These are phyloP conservation scores for Mola mola DNA, from an alignment of 2,113 vertebrate species.

Conservation along the genomic window DNA sequence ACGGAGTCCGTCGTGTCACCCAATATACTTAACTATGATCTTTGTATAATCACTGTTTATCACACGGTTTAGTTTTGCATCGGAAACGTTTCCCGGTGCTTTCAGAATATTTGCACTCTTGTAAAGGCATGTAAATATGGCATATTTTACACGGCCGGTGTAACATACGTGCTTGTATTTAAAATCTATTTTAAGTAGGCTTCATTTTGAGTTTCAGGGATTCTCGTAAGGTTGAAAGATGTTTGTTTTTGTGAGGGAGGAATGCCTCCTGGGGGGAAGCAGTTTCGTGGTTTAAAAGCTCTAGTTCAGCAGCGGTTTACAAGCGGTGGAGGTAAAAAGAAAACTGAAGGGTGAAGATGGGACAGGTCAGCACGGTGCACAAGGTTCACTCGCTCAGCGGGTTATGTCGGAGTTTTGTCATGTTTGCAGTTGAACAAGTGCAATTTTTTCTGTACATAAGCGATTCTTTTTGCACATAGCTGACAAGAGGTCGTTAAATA, in stretches of 20 bases:
- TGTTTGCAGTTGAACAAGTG: conserved; percentile 71
- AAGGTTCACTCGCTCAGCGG: conserved; percentile 23
- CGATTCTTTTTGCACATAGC: conserved; percentile 45
- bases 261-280: conserved; percentile 4
- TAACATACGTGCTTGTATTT: conserved; percentile 47
- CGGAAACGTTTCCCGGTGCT: conserved; percentile 37
- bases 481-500: conserved; percentile 22
- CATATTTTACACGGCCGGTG: conserved; percentile 45
- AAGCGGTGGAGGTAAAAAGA: conserved; percentile 6
- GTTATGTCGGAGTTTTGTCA: conserved; percentile 25
- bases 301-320: conserved; percentile 18
- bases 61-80: conserved; percentile 46
- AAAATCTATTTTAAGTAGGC: conserved; percentile 46
- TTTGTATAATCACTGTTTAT: conserved; percentile 55
- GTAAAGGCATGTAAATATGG: conserved; percentile 70
- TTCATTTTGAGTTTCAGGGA: conserved; percentile 77
- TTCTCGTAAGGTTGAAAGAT: conserved; percentile 48
- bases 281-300: conserved; percentile 16
- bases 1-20: conserved; percentile 28
- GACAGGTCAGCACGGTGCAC: conserved; percentile 20
- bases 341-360: conserved; percentile 9
- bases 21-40: conserved; percentile 34
- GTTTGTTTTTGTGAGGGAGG: conserved; percentile 23
- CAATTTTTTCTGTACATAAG: conserved; percentile 72
- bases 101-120: conserved; percentile 58